Evolutionary conservation across 2,888 invertebrate species (phyloP), one percentile per base, ranked within the genome.

Genomic region (Meganola albula): DNA sequence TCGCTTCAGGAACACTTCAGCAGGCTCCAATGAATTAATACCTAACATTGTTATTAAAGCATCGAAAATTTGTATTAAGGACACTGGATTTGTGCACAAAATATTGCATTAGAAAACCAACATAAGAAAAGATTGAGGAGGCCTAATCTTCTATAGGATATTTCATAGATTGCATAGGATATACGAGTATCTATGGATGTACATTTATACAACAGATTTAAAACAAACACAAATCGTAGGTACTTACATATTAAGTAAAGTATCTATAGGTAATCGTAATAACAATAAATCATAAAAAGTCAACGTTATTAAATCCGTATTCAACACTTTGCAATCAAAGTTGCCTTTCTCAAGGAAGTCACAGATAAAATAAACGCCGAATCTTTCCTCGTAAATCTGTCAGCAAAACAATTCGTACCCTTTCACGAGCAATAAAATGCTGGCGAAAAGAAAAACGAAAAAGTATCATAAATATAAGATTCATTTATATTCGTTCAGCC

Each of bases 391-490:
- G 82, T 84, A 82, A 84, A 84, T 84, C 83, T 84, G 82, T 79
- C 82, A 80, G 76, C 77, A 74, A 79, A 84, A 84, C 82, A 82
- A 83, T 84, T 83, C 76, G 74, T 78, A 82, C 82, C 83, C 82
- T 82, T 84, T 84, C 83, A 80, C 78, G 80, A 83, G 82, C 80
- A 79, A 84, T 84, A 84, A 82, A 84, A 84, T 66, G 77, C 74
- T 80, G 70, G 75, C 74, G 74, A 77, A 77, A 73, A 74, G 69
- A 73, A 63, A 72, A 70, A 67, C 70, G 75, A 80, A 79, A 78
- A 82, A 83, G 82, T 75, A 82, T 80, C 76, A 83, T 82, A 83
- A 83, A 84, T 84, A 83, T 79, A 80, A 84, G 77, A 83, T 82
- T 83, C 83, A 84, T 84, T 84, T 84, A 79, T 83, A 82, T 85